Evolutionary conservation across 2,113 vertebrate genomes (phyloP), one percentile per base, ranked within the genome.

Genomic region (Sebastes fasciatus): DNA sequence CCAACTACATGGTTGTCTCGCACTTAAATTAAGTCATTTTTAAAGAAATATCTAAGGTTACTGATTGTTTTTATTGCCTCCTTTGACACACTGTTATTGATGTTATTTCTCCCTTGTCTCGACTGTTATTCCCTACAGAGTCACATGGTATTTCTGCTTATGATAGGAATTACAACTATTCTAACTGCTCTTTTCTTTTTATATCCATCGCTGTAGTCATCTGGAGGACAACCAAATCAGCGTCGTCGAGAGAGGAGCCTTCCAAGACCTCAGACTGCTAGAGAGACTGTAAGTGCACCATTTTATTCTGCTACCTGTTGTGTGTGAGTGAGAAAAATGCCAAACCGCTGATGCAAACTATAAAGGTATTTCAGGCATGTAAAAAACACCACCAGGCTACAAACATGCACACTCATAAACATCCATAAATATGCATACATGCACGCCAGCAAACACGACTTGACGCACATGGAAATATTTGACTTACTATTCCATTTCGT

Each of bases 151-250:
- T 64, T 14, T 66, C 11, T 64, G 57, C 10, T 7, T 49, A 16
- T 72, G 12, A 52, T 16, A 74, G 2, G 60, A 84, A 79, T 62
- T 65, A 23, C 43, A 64, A 68, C 54, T 66, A 19, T 34, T 34
- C 34, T 34, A 34, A 34, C 23, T 65, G 13, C 42, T 62, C 5
- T 40, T 57, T 57, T 26, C 34, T 91, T 45, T 86, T 54, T 67
- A 17, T 86, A 0, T 86, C 10, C 55, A 0, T 86, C 45, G 3
- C 86, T 69, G 3, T 86, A 99, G 98, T 61, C 98, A 99, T 89
- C 96, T 99, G 95, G 98, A 99, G 95, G 98, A 99, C 91, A 99
- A 99, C 95, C 98, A 99, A 89, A 97, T 99, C 93, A 99, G 95
- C 46, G 93, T 98, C 80, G 96, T 99, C 3, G 98, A 99, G 94